phyloP scores from a whole-genome alignment of 2,113 vertebrate genomes.

The Gulo gulo region DNA sequence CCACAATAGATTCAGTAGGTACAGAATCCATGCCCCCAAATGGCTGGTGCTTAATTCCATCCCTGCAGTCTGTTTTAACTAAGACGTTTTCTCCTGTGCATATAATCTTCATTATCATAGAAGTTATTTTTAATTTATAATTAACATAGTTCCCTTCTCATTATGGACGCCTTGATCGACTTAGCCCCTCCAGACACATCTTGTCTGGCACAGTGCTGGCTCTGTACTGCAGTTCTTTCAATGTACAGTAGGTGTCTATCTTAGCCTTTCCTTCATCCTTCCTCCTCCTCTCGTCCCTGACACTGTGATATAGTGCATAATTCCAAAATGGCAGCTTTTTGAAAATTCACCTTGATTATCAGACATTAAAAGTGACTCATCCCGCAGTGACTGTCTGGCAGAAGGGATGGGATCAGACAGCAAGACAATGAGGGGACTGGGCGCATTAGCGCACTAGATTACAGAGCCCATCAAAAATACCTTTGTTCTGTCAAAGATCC shows the following conservation, averaged over 20 bases:
- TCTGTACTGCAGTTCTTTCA: conserved; percentile 74
- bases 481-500: conserved; percentile 95
- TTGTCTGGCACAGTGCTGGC: neutral
- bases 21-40: conserved; percentile 64
- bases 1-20: conserved; percentile 66
- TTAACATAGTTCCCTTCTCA: conserved; percentile 71
- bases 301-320: conserved; percentile 88
- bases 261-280: conserved; percentile 86
- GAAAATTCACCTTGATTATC: conserved; percentile 97
- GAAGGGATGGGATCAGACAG: conserved; percentile 94
- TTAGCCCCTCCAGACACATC: conserved; percentile 58
- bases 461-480: conserved; percentile 80
- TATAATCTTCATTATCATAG: conserved; percentile 74
- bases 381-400: conserved; percentile 93
- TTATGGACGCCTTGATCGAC: conserved; percentile 61
- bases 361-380: conserved; percentile 92
- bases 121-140: conserved; percentile 80
- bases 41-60: conserved; percentile 68
- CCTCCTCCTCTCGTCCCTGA: conserved; percentile 56
- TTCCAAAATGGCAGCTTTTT: conserved; percentile 97
- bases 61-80: conserved; percentile 73
- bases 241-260: conserved; percentile 90
- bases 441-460: conserved; percentile 73
- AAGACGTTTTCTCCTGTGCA: conserved; percentile 73
- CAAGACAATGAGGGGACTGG: conserved; percentile 90